Evolutionary conservation across 2,113 vertebrate genomes (phyloP), one percentile per base, ranked within the genome.

Genomic region (Benitochromis conjunctus): DNA sequence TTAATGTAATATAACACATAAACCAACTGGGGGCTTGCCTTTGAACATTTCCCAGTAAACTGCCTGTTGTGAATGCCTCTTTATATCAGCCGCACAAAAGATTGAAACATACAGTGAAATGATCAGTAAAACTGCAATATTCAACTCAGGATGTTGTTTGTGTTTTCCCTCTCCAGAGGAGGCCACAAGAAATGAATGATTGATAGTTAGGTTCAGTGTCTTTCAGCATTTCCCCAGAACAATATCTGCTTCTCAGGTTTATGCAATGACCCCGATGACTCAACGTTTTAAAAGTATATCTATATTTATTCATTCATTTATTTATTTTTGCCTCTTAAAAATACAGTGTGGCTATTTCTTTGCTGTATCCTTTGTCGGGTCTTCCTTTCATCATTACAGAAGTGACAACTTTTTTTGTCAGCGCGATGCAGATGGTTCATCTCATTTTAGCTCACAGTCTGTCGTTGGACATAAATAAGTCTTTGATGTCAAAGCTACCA

Each of bases 1-100:
- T 95, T 94, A 93, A 93, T 93, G 93, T 90, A 94, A 95, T 94
- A 93, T 94, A 93, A 93, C 92, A 93, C 94, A 88, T 89, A 38
- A 83, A 86, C 69, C 91, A 16, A 26, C 26, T 4, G 43, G 69
- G 89, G 84, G 89, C 87, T 55, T 87, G 88, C 48, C 85, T 93
- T 88, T 85, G 66, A 91, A 92, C 81, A 29, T 60, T 80, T 21
- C 24, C 53, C 1, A 56, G 74, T 87, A 90, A 88, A 86, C 34
- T 85, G 84, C 85, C 86, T 93, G 89, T 79, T 86, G 91, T 80
- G 85, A 87, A 82, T 7, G 80, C 24, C 31, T 81, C 64, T 55
- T 9, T 82, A 11, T 41, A 21, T 85, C 82, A 51, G 58, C 57
- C 31, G 14, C 85, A 46, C n/a, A 51, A 34, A 81, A 51, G 69